Evolutionary conservation across 2,113 vertebrate species (phyloP), one percentile per base, ranked within the genome.

Genomic region (Eonycteris spelaea): DNA sequence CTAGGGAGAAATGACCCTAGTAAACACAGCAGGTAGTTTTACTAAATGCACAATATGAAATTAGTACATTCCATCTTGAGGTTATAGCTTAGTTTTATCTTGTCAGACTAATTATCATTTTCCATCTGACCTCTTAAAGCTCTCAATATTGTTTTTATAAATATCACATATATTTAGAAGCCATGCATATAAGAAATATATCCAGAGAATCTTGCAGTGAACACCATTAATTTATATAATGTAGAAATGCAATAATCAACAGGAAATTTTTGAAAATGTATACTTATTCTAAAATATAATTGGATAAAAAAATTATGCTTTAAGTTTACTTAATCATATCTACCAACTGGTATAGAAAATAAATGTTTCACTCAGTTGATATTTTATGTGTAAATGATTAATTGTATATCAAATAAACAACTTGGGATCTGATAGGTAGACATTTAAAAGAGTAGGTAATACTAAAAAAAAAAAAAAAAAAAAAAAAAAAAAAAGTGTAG

Each of bases 41-140:
- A 75, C 40, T 80, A 94, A 95, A 78, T 7, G 7, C 43, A 28
- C 21, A 87, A 7, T 45, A 33, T 70, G 75, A 97, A 95, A 96
- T 86, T 53, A 83, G 67, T 63, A 7, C 24, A 70, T 86, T 94
- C 57, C 22, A 53, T 86, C 38, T 95, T 88, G 48, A 55, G 15
- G 48, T 13, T 92, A n/a, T 74, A 45, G 38, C 67, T 94, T 85
- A 55, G 55, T 95, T 75, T 94, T 87, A 53, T 87, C 28, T 77
- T 90, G 68, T 95, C 78, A 95, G 57, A n/a, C 24, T 94, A 86
- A 86, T 94, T 83, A 43, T 77, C 73, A 48, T 94, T 90, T 75
- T 95, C 53, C 43, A 71, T 77, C 63, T 51, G n/a, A 80, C 22
- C 90, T 95, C 45, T 67, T 71, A 95, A 87, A 68, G 24, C 86